Evolutionary conservation across 2,888 invertebrate species (phyloP).

Genomic region (Neoascia interrupta): DNA sequence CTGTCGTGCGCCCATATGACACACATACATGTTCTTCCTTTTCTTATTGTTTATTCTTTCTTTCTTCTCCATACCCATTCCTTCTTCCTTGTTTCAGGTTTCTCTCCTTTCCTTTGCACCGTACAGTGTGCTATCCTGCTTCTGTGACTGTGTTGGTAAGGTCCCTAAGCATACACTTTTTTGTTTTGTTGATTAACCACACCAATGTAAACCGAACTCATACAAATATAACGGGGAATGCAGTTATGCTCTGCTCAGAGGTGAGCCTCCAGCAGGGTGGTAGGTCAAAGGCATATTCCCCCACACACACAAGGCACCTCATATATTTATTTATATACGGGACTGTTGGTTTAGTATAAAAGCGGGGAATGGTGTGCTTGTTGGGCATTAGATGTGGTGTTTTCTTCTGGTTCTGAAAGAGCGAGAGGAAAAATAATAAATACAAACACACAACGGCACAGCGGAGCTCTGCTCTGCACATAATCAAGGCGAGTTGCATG

Average conservation of each 20-base stretch:
- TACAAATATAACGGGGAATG: slow-evolving; percentile 12
- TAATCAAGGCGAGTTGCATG: slow-evolving; percentile 54
- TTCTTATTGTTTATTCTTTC: slow-evolving; percentile 7
- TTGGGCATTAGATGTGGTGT: slow-evolving; percentile 46
- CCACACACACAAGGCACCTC: too few species aligned
- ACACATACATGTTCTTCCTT: slow-evolving; percentile 45
- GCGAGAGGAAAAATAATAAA: slow-evolving; percentile 42
- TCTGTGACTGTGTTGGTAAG: slow-evolving; percentile 25
- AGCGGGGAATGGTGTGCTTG: too few species aligned
- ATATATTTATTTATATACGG: slow-evolving; percentile 3
- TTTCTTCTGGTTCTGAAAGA: slow-evolving; percentile 32
- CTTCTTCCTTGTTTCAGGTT: slow-evolving; percentile 44
- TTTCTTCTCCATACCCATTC: slow-evolving; percentile 8
- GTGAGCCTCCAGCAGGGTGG: slow-evolving; percentile 45
- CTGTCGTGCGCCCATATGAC: slow-evolving; percentile 51
- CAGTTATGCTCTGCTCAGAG: too few species aligned
- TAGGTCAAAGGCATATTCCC: slow-evolving; percentile 62
- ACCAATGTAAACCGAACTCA: slow-evolving; percentile 20
- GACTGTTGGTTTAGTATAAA: slow-evolving; percentile 6
- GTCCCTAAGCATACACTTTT: too few species aligned
- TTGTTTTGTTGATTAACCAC: slow-evolving; percentile 7
- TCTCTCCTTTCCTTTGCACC: neutral
- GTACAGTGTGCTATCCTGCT: neutral
- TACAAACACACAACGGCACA: slow-evolving; percentile 27
- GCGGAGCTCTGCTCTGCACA: too few species aligned